These are phyloP conservation scores for Natrix natrix DNA, from an alignment of 2,797 vertebrate species.

Conservation along the genomic window DNA sequence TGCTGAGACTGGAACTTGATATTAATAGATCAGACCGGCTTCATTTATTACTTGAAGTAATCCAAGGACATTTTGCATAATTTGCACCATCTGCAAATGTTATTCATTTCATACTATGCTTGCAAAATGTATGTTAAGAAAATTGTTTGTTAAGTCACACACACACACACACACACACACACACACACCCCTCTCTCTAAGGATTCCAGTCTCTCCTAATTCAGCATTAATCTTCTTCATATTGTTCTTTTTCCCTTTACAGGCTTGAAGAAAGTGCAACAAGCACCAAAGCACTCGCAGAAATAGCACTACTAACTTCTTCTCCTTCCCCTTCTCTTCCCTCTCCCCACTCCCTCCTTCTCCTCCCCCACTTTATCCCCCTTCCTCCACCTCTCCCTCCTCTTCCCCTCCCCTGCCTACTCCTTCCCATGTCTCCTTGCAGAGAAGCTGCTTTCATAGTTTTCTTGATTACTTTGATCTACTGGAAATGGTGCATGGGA, in stretches of 20 bases:
- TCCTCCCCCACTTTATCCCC: constrained; percentile 18
- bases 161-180: too few species aligned
- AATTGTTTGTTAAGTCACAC: background rate
- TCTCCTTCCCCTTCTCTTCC: background rate
- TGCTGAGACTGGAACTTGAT: background rate
- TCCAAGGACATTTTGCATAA: constrained; percentile 27
- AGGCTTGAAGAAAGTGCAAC: background rate
- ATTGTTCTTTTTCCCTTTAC: background rate
- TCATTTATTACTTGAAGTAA: constrained; percentile 23
- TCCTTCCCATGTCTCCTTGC: constrained; percentile 24
- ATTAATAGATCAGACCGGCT: background rate
- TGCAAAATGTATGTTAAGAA: constrained; percentile 1
- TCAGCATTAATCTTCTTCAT: too few species aligned
- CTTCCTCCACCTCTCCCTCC: too few species aligned
- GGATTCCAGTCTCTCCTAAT: too few species aligned
- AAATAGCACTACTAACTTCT: background rate
- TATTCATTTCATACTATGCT: background rate
- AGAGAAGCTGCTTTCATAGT: constrained; percentile 29
- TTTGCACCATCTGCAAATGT: constrained; percentile 15
- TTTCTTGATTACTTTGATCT: constrained; percentile 35
- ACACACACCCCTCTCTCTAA: background rate
- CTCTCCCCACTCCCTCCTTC: background rate
- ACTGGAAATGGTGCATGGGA: background rate
- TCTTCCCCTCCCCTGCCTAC: background rate
- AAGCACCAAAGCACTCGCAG: background rate